These are phyloP conservation scores for Orthosia incerta DNA, from an alignment of 2,888 invertebrate genomes.

Conservation along the genomic window DNA sequence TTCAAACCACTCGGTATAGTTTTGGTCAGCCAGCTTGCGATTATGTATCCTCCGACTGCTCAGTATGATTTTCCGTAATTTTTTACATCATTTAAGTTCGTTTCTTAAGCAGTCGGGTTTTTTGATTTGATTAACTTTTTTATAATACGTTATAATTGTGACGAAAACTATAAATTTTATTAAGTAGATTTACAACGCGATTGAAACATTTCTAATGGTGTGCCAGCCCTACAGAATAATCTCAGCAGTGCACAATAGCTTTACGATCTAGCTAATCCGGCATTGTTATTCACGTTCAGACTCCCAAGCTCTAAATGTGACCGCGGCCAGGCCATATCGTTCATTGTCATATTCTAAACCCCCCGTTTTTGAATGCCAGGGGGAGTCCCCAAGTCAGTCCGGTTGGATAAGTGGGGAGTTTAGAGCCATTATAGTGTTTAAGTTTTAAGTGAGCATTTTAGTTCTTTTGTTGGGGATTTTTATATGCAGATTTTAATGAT, in stretches of 20 bases:
- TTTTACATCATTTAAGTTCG: too few species aligned
- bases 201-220: too few species aligned
- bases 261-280: conserved; percentile 55
- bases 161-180: too few species aligned
- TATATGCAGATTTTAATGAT: neutral
- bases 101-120: too few species aligned
- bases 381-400: conserved; percentile 1
- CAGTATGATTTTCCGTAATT: too few species aligned
- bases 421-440: conserved; percentile 22
- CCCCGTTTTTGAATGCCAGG: conserved; percentile 41
- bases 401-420: conserved; percentile 9
- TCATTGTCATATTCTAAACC: conserved; percentile 48
- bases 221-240: conserved; percentile 51
- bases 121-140: too few species aligned
- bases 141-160: too few species aligned
- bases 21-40: too few species aligned
- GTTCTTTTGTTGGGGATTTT: conserved; percentile 3
- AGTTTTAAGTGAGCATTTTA: neutral
- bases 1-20: too few species aligned
- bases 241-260: conserved; percentile 44
- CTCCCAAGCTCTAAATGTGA: conserved; percentile 44
- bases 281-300: conserved; percentile 51
- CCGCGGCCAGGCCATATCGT: conserved; percentile 39
- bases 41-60: too few species aligned
- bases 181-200: too few species aligned